Evolutionary conservation across 2,888 invertebrate genomes (phyloP).

Genomic region (Pherbina coryleti): DNA sequence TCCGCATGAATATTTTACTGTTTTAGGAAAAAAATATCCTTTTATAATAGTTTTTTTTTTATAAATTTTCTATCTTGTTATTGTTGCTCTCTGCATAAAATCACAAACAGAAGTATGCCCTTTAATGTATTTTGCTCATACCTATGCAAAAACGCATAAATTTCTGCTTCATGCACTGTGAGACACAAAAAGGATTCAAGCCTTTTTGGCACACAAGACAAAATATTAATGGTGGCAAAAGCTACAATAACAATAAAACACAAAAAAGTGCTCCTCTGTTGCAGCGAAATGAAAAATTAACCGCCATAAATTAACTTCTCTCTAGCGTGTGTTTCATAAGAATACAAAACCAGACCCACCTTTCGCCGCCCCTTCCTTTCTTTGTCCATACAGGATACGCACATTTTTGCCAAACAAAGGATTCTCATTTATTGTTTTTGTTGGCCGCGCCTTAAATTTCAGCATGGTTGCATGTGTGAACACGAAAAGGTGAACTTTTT

Average conservation of each 20-base stretch:
- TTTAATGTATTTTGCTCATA: too few relatives aligned
- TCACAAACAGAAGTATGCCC: too few relatives aligned
- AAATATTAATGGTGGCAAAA: slow-evolving; percentile 26
- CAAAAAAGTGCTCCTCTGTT: background rate
- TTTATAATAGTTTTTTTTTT: too few relatives aligned
- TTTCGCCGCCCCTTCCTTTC: background rate
- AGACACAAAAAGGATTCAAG: slow-evolving; percentile 22
- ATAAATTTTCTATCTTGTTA: too few relatives aligned
- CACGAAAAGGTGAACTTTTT: slow-evolving; percentile 23
- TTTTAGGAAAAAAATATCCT: too few relatives aligned
- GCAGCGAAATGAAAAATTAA: slow-evolving; percentile 32
- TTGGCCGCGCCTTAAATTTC: slow-evolving; percentile 4
- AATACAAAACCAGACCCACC: background rate
- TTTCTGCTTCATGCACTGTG: slow-evolving; percentile 25
- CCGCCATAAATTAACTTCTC: slow-evolving; percentile 32
- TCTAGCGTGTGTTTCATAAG: slow-evolving; percentile 13
- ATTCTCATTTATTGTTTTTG: background rate
- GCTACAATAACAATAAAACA: slow-evolving; percentile 23
- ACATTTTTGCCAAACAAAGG: slow-evolving; percentile 17
- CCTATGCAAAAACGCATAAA: slow-evolving; percentile 6
- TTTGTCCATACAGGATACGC: background rate
- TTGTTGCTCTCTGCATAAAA: too few relatives aligned
- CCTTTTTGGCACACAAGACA: slow-evolving; percentile 23
- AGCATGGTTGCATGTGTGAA: slow-evolving; percentile 3
- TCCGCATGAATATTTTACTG: too few relatives aligned